Conservation (phyloP, 2,888 invertebrate species). For the Esperia sulphurella region DNA sequence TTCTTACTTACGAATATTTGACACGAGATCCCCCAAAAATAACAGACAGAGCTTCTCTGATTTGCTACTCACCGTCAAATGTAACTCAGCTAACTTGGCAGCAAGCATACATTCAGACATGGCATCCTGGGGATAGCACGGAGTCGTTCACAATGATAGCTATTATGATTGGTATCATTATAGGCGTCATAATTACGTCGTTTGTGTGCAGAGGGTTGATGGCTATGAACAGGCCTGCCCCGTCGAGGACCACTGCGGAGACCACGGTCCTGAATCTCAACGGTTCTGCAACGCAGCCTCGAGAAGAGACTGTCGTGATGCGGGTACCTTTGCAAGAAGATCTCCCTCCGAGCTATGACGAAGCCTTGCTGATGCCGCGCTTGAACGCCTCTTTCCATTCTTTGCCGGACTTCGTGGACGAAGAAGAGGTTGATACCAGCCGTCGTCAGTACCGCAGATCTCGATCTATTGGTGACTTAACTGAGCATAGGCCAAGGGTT, state of each 20-base stretch:
- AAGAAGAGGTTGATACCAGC: conserved; percentile 40
- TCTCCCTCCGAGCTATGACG: conserved; percentile 85
- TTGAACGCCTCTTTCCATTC: conserved; percentile 82
- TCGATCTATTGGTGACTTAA: conserved; percentile 69
- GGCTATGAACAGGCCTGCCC: conserved; percentile 52
- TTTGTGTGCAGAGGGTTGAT: conserved; percentile 77
- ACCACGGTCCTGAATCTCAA: conserved; percentile 62
- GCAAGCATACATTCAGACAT: conserved; percentile 81
- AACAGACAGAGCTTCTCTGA: conserved; percentile 59
- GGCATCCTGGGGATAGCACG: conserved; percentile 70
- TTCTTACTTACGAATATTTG: conserved; percentile 80
- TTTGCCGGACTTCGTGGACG: conserved; percentile 66
- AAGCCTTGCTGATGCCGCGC: conserved; percentile 86
- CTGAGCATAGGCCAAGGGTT: conserved; percentile 49
- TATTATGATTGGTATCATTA: conserved; percentile 70
- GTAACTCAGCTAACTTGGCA: conserved; percentile 84
- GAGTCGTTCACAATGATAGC: conserved; percentile 79
- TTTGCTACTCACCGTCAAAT: conserved; percentile 83
- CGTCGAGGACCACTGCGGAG: conserved; percentile 51
- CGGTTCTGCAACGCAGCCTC: conserved; percentile 34
- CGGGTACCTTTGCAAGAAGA: conserved; percentile 55
- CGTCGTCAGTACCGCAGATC: conserved; percentile 52
- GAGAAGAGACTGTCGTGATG: conserved; percentile 47
- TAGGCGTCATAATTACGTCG: conserved; percentile 76
- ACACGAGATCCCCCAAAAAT: conserved; percentile 76